Evolutionary conservation across 1,140 invertebrate species (phyloP), one percentile per base, ranked within the genome.

Genomic region (Aphaenogaster floridana): DNA sequence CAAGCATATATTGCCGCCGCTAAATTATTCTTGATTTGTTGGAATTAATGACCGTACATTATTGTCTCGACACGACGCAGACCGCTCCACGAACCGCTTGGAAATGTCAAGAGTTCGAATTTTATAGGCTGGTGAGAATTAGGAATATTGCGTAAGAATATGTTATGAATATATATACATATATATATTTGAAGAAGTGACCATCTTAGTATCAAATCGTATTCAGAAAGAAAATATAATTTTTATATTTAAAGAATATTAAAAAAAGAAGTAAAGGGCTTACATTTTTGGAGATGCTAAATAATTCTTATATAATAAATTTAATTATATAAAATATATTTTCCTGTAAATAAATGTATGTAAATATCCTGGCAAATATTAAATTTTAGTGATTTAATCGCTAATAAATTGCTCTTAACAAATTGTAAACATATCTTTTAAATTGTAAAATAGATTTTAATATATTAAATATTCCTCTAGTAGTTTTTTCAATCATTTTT

Each of bases 1-100:
- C 21, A 57, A 8, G 21, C 17, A 45, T 34, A 11, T 57, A 59
- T 48, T 54, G 57, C n/a, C 17, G 42, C 34, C 3, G 6, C 13
- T 76, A 61, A 84, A 76, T 74, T 84, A 74, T 84, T 15, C 34
- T 74, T 61, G 45, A 61, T 84, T 76, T 13, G 42, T 74, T n/a
- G 69, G 42, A 74, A 84, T 84, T 84, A 84, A 84, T 84, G 54
- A 3, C 42, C 68, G 15, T 11, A 17, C 28, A 83, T 76, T 28
- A 74, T 63, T 39, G 1, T 76, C 9, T 48, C 28, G 9, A 39
- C 42, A n/a, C 15, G 1, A 34, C 28, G 11, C 17, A 8, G 8
- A n/a, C 34, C 17, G 39, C 15, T 34, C 42, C 28, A 45, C 6
- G 13, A 48, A 36, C 21, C n/a, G 11, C 34, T 74, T 21, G 68